Conservation (phyloP, 2,797 vertebrate species). For the Bufotes viridis region DNA sequence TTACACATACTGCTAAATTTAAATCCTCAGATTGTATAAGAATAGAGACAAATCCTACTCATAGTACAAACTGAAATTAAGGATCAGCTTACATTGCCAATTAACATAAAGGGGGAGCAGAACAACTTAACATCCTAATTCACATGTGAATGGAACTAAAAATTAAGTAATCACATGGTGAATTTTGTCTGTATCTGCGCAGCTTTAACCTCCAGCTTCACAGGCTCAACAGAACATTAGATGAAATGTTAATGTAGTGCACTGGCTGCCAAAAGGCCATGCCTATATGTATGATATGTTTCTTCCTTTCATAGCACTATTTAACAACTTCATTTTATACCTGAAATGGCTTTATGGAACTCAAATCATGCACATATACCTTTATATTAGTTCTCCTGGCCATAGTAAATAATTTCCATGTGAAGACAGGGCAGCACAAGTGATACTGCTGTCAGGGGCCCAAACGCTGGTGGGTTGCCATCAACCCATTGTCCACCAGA, state of each 20-base stretch:
- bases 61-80: conserved; percentile 53
- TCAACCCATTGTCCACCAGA: not conserved
- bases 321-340: not conserved
- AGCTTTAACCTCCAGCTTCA: conserved; percentile 18
- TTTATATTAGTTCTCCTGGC: not conserved
- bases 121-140: conserved; percentile 54
- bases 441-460: not conserved
- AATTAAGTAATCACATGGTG: conserved; percentile 55
- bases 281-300: not conserved
- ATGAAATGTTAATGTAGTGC: not conserved
- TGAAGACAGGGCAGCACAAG: not conserved
- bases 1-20: conserved; percentile 56
- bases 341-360: not conserved
- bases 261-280: not conserved
- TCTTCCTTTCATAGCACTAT: not conserved
- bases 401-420: not conserved
- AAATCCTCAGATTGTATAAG: conserved; percentile 52
- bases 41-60: conserved; percentile 51
- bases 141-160: conserved; percentile 52
- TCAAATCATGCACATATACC: not conserved
- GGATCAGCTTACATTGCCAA: conserved; percentile 56
- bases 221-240: not conserved
- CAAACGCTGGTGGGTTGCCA: not conserved
- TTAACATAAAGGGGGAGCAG: conserved; percentile 47
- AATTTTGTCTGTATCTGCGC: conserved; percentile 20